Percentiles rank a stretch among this genome's conserved stretches.
phyloP scores from a whole-genome alignment of 2,113 vertebrate species.

The Melanerpes formicivorus region DNA sequence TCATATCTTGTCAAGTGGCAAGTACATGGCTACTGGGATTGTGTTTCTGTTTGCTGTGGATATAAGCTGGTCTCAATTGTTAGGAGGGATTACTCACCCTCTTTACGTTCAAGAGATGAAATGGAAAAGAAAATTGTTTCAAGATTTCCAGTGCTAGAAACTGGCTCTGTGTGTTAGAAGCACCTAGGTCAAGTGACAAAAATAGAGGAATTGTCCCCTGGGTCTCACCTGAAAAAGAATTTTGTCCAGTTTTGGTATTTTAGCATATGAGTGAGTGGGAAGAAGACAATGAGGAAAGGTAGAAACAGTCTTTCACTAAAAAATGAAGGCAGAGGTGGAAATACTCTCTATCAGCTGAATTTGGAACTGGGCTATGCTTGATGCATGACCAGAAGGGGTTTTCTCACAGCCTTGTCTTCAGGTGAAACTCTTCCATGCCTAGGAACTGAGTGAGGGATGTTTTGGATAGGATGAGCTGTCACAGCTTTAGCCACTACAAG shows the following conservation, averaged over 20 bases:
- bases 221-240: not conserved
- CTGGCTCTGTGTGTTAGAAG: not conserved
- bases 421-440: not conserved
- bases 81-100: not conserved
- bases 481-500: not conserved
- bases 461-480: not conserved
- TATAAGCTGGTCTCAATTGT: not conserved
- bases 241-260: not conserved
- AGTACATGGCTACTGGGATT: not conserved
- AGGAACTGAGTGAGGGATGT: not conserved
- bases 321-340: not conserved
- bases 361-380: not conserved
- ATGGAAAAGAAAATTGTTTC: not conserved
- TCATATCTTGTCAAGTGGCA: conserved; percentile 30
- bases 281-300: not conserved
- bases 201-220: not conserved
- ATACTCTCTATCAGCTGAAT: not conserved
- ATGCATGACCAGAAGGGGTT: not conserved
- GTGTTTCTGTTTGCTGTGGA: conserved; percentile 37
- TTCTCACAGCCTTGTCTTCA: not conserved
- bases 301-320: not conserved
- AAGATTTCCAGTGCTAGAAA: not conserved
- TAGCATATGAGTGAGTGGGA: not conserved
- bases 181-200: not conserved
- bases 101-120: not conserved